Conservation (phyloP, 2,888 invertebrate species). For the Mesorhabditis spiculigera region DNA sequence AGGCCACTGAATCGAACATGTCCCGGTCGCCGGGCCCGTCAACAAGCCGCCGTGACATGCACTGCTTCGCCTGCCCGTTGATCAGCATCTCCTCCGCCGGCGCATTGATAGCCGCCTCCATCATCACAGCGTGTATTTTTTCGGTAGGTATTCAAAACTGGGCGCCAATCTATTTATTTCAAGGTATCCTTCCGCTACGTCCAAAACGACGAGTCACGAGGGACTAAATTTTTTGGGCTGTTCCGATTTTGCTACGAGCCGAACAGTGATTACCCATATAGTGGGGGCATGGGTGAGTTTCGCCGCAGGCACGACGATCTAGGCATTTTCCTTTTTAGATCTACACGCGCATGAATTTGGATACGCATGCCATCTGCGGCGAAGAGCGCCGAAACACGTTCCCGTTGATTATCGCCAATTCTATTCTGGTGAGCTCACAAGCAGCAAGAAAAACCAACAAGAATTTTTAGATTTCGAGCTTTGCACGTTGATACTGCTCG, state of each 20-base stretch:
- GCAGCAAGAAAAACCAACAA: not conserved
- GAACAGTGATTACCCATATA: constrained; percentile 7
- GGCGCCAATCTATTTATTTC: too few relatives aligned
- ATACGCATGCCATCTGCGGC: constrained; percentile 5
- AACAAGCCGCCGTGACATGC: not conserved
- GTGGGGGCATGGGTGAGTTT: not conserved
- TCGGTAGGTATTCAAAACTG: not conserved
- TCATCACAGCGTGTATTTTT: not conserved
- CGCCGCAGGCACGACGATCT: not conserved
- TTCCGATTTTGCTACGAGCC: constrained; percentile 40
- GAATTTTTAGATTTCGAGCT: constrained; percentile 36
- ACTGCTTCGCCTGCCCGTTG: not conserved
- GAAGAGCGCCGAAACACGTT: not conserved
- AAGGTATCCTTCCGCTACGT: constrained; percentile 23
- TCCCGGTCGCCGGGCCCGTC: not conserved
- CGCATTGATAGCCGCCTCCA: not conserved
- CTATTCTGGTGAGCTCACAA: not conserved
- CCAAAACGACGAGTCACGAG: constrained; percentile 17
- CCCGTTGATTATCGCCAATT: constrained; percentile 2
- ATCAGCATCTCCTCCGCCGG: not conserved
- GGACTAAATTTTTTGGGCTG: constrained; percentile 30
- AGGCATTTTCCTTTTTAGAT: not conserved
- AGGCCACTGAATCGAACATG: not conserved
- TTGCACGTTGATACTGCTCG: constrained; percentile 30
- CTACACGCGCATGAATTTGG: not conserved